These are phyloP conservation scores for Connochaetes taurinus DNA, from an alignment of 2,113 vertebrate genomes.

Conservation along the genomic window DNA sequence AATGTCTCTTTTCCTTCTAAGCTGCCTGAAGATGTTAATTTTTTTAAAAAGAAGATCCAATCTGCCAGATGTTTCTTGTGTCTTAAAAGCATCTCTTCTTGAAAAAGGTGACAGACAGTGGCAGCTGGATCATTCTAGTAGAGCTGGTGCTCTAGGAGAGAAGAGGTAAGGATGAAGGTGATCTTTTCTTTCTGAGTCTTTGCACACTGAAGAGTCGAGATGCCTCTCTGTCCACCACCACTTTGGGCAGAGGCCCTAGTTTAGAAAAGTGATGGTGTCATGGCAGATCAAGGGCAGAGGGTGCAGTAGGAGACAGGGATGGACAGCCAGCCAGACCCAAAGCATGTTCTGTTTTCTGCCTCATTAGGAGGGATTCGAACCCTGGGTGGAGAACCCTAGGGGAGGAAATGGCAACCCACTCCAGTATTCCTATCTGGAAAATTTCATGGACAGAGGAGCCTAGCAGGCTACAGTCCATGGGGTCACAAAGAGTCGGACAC, in stretches of 20 bases:
- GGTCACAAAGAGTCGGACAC: neutral
- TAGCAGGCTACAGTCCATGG: neutral
- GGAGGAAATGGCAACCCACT: neutral
- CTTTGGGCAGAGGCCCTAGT: neutral
- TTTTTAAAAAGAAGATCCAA: neutral
- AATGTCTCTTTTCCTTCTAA: conserved; percentile 12
- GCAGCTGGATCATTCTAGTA: neutral
- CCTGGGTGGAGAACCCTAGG: neutral
- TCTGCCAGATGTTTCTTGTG: neutral
- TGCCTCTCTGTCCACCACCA: neutral
- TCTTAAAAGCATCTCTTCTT: neutral
- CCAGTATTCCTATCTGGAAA: neutral
- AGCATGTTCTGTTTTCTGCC: neutral
- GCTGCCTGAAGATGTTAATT: neutral
- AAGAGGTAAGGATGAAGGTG: neutral
- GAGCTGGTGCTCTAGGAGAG: neutral
- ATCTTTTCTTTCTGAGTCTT: neutral
- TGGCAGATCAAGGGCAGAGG: neutral
- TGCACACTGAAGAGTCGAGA: neutral
- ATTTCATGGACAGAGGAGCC: neutral
- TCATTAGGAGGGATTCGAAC: neutral
- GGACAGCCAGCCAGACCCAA: neutral
- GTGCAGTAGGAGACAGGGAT: neutral
- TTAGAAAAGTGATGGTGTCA: neutral
- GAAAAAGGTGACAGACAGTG: neutral